Base-by-base conservation (phyloP, 1,140 invertebrate species). In the Micrasema minimum region DNA sequence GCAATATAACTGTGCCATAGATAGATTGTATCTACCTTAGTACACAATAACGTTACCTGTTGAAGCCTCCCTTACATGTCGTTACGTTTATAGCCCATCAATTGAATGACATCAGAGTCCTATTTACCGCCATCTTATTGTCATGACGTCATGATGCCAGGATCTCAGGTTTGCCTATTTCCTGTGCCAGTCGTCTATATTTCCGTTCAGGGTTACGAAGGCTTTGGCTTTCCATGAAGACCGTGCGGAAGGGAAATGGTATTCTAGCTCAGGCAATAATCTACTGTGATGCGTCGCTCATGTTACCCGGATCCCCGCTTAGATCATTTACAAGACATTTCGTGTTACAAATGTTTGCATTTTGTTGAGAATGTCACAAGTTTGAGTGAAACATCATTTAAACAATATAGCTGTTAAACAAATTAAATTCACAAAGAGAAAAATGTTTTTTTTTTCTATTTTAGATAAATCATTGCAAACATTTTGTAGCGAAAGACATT, bases 261-360 rank as follows among this genome's bases (percentile, higher is more conserved):
- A 69, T 72, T 55, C 59, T 57, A 31, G 59, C 57, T 48, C 4
- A 45, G 31, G 71, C 57, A 72, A 72, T 72, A 72, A 72, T 72
- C 71, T 69, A 46, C 68, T 66, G 45, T 65, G 71, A 59, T 68
- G 71, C 71, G 71, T 46, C 71, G 45, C 71, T 66, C 57, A 62
- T 69, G 67, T 62, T 31, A 2, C 22, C 57, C 31, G 50, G 67
- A 14, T 57, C 41, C 45, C 16, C n/a, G 11, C 7, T 31, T 2
- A 4, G 26, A 31, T 31, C 26, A 31, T 31, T 31, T 31, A 31
- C 26, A 31, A 31, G 3, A 31, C 7, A 31, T 31, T 31, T 7
- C 26, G 26, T 7, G n/a, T n/a, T n/a, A n/a, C n/a, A n/a, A n/a
- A n/a, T n/a, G n/a, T n/a, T n/a, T n/a, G n/a, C n/a, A n/a, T n/a